These are phyloP conservation scores for Pogonomyrmex californicus DNA, from an alignment of 1,140 invertebrate genomes.

Conservation along the genomic window DNA sequence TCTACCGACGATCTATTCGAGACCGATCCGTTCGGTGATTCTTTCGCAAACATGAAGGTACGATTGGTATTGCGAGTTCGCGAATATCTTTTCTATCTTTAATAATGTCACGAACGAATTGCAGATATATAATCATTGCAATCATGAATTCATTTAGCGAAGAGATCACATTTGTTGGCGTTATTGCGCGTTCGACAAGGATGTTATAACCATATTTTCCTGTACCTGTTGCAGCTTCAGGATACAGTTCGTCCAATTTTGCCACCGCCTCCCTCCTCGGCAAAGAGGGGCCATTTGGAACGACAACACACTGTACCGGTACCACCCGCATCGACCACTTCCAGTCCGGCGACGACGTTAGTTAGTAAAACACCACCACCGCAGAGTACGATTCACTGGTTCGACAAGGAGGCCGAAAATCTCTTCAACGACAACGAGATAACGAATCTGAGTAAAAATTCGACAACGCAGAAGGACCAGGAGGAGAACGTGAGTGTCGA, in stretches of 20 bases:
- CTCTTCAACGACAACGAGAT: constrained; percentile 86
- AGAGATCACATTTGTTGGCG: not conserved
- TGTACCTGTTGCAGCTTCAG: constrained; percentile 78
- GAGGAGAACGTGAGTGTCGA: constrained; percentile 78
- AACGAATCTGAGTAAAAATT: constrained; percentile 74
- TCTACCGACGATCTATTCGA: constrained; percentile 88
- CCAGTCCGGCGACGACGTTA: constrained; percentile 84
- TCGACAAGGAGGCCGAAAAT: constrained; percentile 87
- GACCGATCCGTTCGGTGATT: constrained; percentile 93
- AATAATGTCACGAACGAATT: not conserved
- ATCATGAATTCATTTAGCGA: not conserved
- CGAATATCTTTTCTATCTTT: constrained; percentile 9
- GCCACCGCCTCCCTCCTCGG: constrained; percentile 90
- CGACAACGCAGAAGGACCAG: constrained; percentile 78
- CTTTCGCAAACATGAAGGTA: constrained; percentile 91
- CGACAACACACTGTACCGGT: constrained; percentile 83
- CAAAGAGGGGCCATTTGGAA: constrained; percentile 83
- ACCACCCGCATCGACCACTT: constrained; percentile 78
- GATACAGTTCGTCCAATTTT: constrained; percentile 85
- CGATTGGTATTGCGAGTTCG: constrained; percentile 41
- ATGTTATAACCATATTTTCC: not conserved
- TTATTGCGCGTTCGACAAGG: not conserved
- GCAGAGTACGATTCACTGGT: constrained; percentile 84
- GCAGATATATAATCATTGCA: constrained; percentile 1
- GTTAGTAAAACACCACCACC: constrained; percentile 85